phyloP scores from a whole-genome alignment of 2,888 invertebrate species.

The Cantharis rustica region DNA sequence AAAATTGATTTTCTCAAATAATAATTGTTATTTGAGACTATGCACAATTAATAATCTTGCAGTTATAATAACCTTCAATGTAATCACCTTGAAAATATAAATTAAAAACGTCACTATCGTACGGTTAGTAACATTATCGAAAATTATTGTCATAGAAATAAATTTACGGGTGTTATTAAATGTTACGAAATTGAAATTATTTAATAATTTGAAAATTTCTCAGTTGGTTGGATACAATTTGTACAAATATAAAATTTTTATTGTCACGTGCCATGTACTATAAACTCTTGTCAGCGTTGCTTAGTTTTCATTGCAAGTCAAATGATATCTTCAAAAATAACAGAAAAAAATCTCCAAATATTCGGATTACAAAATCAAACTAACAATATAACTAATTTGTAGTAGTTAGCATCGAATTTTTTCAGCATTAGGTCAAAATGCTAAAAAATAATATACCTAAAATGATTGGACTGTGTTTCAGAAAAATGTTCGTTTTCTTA shows the following conservation, averaged over 20 bases:
- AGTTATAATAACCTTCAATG: conserved; percentile 3
- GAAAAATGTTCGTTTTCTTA: too few species aligned
- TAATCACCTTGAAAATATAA: conserved; percentile 2
- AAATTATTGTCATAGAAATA: background rate
- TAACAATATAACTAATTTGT: too few species aligned
- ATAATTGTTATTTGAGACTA: background rate
- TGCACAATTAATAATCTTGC: background rate
- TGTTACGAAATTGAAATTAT: background rate
- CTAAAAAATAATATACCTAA: too few species aligned
- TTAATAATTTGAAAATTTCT: background rate
- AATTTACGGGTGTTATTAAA: background rate
- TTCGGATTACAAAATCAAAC: too few species aligned
- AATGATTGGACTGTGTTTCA: too few species aligned
- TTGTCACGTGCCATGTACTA: too few species aligned
- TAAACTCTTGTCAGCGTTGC: background rate
- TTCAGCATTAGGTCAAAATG: too few species aligned
- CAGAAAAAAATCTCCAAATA: too few species aligned
- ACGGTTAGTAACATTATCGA: background rate
- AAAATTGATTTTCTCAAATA: background rate
- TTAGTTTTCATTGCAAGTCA: background rate
- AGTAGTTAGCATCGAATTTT: too few species aligned
- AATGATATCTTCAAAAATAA: too few species aligned
- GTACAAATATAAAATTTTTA: background rate
- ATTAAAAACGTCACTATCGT: background rate
- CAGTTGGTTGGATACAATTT: background rate